Base-by-base conservation (phyloP, 2,888 invertebrate genomes). In the Hypomecis atomaria region DNA sequence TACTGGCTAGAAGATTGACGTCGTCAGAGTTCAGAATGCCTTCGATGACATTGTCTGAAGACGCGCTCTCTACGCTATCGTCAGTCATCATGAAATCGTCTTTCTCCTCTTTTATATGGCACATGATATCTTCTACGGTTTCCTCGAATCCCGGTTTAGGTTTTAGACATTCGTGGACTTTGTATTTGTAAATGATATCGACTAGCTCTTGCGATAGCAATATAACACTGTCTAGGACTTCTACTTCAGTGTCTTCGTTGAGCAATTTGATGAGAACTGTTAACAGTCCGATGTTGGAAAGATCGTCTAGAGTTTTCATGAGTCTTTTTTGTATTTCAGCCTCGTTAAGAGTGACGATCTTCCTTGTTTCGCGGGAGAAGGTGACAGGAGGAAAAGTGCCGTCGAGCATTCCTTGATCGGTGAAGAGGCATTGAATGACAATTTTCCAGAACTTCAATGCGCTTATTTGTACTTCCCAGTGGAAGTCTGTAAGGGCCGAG, bases 371-470 rank as follows among this genome's bases (percentile, higher is more conserved):
- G 77, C 94, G 96, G 0, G 97, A 97, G 82, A 97, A 97, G 0
- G 96, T 97, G 0, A 96, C 95, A 0, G 94, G 94, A 0, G 97
- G 97, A 83, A 97, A 97, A 0, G 90, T 93, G 0, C 96, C 96
- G 78, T 97, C 97, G 9, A 97, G 94, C 96, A 97, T 96, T n/a
- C 97, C 97, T 85, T 97, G 96, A 76, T 96, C 94, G 0, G 92
- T 93, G 7, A 97, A 86, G 58, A 95, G 93, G 0, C 94, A 93
- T 34, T 94, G 90, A 49, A 96, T 95, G 33, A 96, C 95, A 9
- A 94, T 88, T 59, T 93, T 93, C 97, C 97, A 97, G 77, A 96
- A 97, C 62, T 93, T 90, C 0, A 97, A 80, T 0, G 96, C 95
- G 60, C 94, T 94, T 0, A 95, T 87, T 84, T 96, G 96, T 0